Conservation (phyloP, 2,113 vertebrate species). For the Cettia cetti region DNA sequence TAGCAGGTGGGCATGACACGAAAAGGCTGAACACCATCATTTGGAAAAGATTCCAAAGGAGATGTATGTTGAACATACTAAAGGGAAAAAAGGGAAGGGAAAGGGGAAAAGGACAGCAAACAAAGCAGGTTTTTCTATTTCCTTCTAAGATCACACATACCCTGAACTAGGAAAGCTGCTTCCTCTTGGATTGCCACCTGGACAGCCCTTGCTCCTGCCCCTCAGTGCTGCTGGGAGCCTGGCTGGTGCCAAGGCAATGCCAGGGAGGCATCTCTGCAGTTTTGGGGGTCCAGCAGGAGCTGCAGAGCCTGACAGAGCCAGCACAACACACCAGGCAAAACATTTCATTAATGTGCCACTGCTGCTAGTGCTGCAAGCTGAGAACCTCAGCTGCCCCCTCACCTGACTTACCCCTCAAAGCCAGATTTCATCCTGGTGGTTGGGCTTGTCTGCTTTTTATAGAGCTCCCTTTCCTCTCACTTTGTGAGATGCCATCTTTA, state of each 20-base stretch:
- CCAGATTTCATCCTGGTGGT: background rate
- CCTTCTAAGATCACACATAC: background rate
- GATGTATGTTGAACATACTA: background rate
- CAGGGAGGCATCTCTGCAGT: background rate
- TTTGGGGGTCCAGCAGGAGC: background rate
- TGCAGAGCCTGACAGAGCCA: background rate
- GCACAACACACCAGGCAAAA: background rate
- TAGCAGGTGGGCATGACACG: conserved; percentile 4
- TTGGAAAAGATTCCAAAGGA: background rate
- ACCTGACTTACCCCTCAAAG: background rate
- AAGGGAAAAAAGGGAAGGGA: accelerated
- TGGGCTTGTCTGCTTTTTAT: background rate
- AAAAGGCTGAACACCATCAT: background rate
- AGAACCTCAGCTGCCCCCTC: background rate
- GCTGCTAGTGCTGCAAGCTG: background rate
- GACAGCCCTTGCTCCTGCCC: background rate
- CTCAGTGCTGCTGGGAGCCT: background rate
- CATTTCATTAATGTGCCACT: accelerated
- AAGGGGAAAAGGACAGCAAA: background rate
- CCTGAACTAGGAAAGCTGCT: background rate
- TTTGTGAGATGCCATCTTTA: background rate
- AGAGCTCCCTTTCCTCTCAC: background rate
- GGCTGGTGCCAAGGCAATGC: background rate
- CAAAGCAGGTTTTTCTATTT: background rate
- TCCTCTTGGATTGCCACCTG: background rate